Base-by-base conservation (phyloP, 2,888 invertebrate genomes). In the Agonum fuliginosum region DNA sequence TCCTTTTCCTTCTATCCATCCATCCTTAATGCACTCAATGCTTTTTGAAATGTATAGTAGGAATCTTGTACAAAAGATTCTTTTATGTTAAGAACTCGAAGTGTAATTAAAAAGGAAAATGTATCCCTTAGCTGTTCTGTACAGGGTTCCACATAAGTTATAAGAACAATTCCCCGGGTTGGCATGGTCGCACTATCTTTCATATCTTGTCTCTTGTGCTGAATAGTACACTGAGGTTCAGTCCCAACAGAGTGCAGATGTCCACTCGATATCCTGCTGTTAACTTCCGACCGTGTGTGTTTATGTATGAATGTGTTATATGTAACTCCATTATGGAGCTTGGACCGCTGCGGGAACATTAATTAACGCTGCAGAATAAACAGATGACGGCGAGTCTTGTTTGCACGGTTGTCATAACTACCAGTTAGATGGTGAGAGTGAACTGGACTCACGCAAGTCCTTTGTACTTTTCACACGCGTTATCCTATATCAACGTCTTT, bases 321-420 rank as follows among this genome's bases (percentile, higher is more conserved):
- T 62, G 74, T 62, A 74, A 74, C 74, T 74, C 43, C 62, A 74
- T 74, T 65, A 74, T 74, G 65, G 62, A 75, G 67, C 67, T 51
- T 41, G 30, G 51, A n/a, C 48, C 37, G 75, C 75, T 48, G 12
- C 51, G 77, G 77, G 77, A 70, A 58, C 58, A 77, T 77, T 77
- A 70, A 77, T 77, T 77, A 77, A 58, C 58, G 70, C 34, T 67
- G 67, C 48, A 65, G 67, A 75, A 75, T 75, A 75, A 67, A 75
- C 75, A 75, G 65, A 75, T 75, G 67, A 75, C 75, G 65, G 27
- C 46, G 46, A 74, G 74, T 74, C 62, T 62, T 74, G 74, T 74
- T 74, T 74, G 74, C 62, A 46, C 46, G 65, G 74, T 46, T 37
- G 74, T 65, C 74, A 74, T 74, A 71, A 51, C 71, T 71, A 51